Evolutionary conservation across 2,797 vertebrate genomes (phyloP).

Genomic region (Coccyzus lansbergi): DNA sequence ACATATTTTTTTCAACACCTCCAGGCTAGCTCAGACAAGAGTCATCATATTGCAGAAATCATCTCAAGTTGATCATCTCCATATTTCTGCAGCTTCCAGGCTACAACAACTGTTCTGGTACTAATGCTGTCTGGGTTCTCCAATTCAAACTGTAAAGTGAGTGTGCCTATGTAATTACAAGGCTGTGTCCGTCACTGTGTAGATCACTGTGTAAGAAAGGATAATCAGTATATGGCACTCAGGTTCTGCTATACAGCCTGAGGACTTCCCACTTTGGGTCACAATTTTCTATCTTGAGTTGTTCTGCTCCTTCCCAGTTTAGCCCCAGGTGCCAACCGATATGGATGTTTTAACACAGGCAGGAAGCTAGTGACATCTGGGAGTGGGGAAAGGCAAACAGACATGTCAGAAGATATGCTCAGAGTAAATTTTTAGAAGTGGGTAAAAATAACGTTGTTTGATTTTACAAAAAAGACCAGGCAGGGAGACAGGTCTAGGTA

Average conservation of each 20-base stretch:
- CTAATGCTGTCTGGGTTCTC: neutral
- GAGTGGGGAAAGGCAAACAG: neutral
- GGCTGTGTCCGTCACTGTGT: neutral
- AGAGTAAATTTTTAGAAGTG: conserved; percentile 14
- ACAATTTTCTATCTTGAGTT: neutral
- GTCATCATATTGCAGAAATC: neutral
- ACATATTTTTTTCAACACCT: too few relatives aligned
- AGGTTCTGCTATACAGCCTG: accelerated
- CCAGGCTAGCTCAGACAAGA: neutral
- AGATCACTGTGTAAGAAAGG: neutral
- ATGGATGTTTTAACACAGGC: neutral
- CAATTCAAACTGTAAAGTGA: neutral
- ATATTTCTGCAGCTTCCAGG: neutral
- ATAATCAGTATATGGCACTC: neutral
- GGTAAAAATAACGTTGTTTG: neutral
- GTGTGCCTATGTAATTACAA: accelerated
- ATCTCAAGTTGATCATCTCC: neutral
- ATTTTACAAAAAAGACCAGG: neutral
- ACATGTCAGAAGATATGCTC: neutral
- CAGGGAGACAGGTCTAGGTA: conserved; percentile 22
- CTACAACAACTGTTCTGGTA: neutral
- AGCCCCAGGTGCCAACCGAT: neutral
- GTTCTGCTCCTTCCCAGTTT: neutral
- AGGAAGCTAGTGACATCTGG: neutral
- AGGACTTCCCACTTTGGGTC: neutral